Conservation (phyloP, 2,888 invertebrate species). For the Leptopilina syphax region DNA sequence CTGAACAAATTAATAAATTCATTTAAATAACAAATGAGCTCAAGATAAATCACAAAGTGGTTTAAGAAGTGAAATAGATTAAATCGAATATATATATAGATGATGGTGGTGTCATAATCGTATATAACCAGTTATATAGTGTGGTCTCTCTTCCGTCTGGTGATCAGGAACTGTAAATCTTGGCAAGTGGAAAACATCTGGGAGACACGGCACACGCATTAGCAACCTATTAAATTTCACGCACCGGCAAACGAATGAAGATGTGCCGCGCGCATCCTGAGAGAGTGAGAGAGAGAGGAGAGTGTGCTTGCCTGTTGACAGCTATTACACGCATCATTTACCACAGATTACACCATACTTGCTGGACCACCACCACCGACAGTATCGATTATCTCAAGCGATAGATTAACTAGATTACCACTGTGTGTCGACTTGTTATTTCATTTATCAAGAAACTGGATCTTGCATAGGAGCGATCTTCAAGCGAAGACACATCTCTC, state of each 20-base stretch:
- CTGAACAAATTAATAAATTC: too few species aligned
- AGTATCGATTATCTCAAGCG: conserved; percentile 75
- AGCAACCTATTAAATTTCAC: conserved; percentile 40
- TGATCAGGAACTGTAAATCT: conserved; percentile 30
- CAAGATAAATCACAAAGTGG: too few species aligned
- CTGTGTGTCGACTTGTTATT: conserved; percentile 69
- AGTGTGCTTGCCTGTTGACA: conserved; percentile 67
- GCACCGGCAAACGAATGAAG: conserved; percentile 62
- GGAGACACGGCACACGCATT: conserved; percentile 33
- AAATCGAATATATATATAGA: not conserved
- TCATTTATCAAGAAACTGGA: conserved; percentile 74
- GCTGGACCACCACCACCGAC: conserved; percentile 71
- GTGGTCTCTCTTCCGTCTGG: conserved; percentile 8
- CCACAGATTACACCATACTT: conserved; percentile 60
- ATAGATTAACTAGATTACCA: conserved; percentile 75
- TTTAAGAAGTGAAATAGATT: not conserved
- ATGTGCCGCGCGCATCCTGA: conserved; percentile 62
- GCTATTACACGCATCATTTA: conserved; percentile 75
- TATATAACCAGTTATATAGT: conserved; percentile 3
- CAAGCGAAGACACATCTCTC: conserved; percentile 30
- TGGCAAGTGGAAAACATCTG: conserved; percentile 28
- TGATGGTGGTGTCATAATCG: not conserved
- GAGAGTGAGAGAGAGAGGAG: conserved; percentile 22
- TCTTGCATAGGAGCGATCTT: conserved; percentile 58
- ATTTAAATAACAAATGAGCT: too few species aligned